phyloP scores from a whole-genome alignment of 2,888 invertebrate species.

The Cryptus armator region DNA sequence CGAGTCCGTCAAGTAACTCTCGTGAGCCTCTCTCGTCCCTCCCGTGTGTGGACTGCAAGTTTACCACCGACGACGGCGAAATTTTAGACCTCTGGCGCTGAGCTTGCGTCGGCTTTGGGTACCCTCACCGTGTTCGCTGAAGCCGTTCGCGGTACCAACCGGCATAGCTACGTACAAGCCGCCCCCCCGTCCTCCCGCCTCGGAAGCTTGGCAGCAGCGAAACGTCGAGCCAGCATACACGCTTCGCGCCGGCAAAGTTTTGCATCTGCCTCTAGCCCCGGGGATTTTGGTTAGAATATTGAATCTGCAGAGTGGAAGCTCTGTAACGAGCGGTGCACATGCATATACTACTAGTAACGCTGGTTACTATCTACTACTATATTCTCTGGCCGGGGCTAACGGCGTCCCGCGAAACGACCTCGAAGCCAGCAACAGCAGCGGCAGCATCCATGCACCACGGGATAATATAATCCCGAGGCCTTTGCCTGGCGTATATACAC shows the following conservation, averaged over 20 bases:
- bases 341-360: conserved; percentile 73
- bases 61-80: conserved; percentile 66
- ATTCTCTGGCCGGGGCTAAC: conserved; percentile 63
- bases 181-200: too few relatives aligned
- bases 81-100: conserved; percentile 62
- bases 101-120: conserved; percentile 60
- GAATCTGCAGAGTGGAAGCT: conserved; percentile 83
- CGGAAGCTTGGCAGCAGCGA: conserved; percentile 62
- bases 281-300: conserved; percentile 85
- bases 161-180: conserved; percentile 47
- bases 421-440: conserved; percentile 54
- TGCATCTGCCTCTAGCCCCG: conserved; percentile 82
- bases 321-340: conserved; percentile 82
- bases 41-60: conserved; percentile 62
- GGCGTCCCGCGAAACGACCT: conserved; percentile 66
- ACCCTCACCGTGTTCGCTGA: conserved; percentile 36
- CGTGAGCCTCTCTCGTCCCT: conserved; percentile 41
- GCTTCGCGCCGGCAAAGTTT: conserved; percentile 81
- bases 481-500: conserved; percentile 48
- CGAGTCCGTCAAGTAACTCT: conserved; percentile 82
- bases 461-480: conserved; percentile 66
- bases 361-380: conserved; percentile 27
- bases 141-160: conserved; percentile 44
- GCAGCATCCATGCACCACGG: conserved; percentile 66
- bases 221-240: conserved; percentile 65